phyloP scores from a whole-genome alignment of 2,888 invertebrate species.

The Callimorpha dominula region DNA sequence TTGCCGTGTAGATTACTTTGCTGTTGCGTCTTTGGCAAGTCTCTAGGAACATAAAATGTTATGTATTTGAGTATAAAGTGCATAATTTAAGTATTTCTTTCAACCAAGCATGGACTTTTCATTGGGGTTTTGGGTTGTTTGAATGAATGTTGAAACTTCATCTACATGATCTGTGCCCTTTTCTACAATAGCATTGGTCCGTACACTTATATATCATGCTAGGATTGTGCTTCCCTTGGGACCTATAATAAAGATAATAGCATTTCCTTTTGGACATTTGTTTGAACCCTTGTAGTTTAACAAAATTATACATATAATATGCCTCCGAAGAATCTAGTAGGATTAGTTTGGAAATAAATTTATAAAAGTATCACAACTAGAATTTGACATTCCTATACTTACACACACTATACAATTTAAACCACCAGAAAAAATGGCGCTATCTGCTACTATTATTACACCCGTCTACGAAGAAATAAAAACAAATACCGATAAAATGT shows the following conservation, averaged over 20 bases:
- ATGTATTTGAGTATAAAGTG: neutral
- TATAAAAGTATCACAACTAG: no score
- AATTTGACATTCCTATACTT: no score
- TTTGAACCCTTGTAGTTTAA: constrained; percentile 2
- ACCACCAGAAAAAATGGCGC: no score
- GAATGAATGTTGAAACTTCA: neutral
- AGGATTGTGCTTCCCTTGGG: neutral
- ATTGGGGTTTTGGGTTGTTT: neutral
- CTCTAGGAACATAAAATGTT: no score
- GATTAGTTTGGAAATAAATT: neutral
- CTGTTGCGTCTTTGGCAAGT: no score
- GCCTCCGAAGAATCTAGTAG: neutral
- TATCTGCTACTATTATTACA: no score
- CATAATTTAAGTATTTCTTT: neutral
- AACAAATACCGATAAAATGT: neutral
- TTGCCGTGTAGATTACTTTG: no score
- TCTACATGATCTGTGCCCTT: neutral
- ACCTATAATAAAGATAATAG: constrained; percentile 2
- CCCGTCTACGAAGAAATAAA: neutral
- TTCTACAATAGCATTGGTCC: neutral
- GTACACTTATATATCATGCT: neutral
- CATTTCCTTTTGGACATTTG: neutral
- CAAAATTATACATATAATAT: neutral
- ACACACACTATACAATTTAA: no score
- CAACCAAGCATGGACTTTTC: neutral